A percentile compares a stretch with the other conserved stretches of the same genome.
These are phyloP conservation scores for Oxyteleia sp. DNA, from an alignment of 2,888 invertebrate species.

Conservation along the genomic window DNA sequence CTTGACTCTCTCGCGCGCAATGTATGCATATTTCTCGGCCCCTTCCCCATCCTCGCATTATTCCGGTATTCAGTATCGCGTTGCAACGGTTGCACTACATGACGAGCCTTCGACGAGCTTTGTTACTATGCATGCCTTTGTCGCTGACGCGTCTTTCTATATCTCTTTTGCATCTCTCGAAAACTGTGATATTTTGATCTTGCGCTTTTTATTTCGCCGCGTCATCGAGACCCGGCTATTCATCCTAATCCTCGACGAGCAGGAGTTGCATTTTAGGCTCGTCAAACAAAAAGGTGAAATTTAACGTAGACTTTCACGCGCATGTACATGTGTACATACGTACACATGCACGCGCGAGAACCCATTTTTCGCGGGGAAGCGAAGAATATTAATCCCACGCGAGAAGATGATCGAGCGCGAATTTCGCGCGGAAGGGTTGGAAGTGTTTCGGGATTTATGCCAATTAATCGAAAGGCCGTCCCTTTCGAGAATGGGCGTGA, in stretches of 20 bases:
- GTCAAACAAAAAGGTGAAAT: slow-evolving; percentile 45
- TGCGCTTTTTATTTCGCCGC: slow-evolving; percentile 69
- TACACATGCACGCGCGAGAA: no score
- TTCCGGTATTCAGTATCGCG: slow-evolving; percentile 66
- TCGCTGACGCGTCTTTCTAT: slow-evolving; percentile 69
- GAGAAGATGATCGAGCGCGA: no score
- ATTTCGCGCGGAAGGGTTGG: no score
- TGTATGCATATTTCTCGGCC: slow-evolving; percentile 60
- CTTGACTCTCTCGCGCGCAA: slow-evolving; percentile 53
- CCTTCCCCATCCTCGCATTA: slow-evolving; percentile 50
- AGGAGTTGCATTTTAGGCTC: slow-evolving; percentile 57
- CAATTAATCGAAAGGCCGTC: no score
- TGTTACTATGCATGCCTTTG: slow-evolving; percentile 67
- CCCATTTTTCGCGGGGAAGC: no score
- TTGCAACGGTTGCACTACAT: slow-evolving; percentile 68
- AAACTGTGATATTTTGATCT: slow-evolving; percentile 70
- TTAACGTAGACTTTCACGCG: slow-evolving; percentile 66
- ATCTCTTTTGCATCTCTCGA: slow-evolving; percentile 68
- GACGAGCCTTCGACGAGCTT: slow-evolving; percentile 73
- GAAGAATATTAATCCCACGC: no score
- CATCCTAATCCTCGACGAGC: slow-evolving; percentile 64
- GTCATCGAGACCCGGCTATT: slow-evolving; percentile 65
- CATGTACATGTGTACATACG: no score
- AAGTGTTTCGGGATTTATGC: no score
- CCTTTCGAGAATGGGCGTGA: no score